These are phyloP conservation scores for Epicampocera succincta DNA, from an alignment of 2,888 invertebrate species.

Conservation along the genomic window DNA sequence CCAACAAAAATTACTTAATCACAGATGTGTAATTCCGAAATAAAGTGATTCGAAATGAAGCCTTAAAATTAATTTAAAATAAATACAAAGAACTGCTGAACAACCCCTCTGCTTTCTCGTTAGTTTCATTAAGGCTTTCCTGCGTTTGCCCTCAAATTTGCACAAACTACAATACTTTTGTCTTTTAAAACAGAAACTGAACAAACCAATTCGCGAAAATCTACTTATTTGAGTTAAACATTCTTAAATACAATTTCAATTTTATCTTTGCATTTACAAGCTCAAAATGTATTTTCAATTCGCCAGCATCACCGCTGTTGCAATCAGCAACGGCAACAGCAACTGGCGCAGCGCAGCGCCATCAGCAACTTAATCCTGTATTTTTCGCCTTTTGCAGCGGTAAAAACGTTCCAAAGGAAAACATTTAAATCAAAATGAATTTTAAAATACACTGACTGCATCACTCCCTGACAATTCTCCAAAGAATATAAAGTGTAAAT, in stretches of 20 bases:
- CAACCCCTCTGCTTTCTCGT: no score
- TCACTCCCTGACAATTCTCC: slow-evolving; percentile 39
- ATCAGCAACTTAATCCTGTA: slow-evolving; percentile 34
- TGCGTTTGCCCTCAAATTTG: no score
- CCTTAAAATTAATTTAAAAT: no score
- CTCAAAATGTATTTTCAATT: slow-evolving; percentile 37
- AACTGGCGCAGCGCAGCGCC: no score
- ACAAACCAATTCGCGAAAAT: not conserved
- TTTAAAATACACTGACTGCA: slow-evolving; percentile 15
- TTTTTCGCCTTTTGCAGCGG: slow-evolving; percentile 16
- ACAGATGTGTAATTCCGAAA: no score
- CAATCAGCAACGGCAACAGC: slow-evolving; percentile 4
- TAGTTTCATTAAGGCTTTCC: no score
- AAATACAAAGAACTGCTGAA: no score
- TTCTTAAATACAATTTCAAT: not conserved
- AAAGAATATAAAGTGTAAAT: slow-evolving; percentile 66
- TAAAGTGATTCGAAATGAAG: no score
- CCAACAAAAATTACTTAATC: no score
- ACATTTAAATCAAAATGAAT: slow-evolving; percentile 53
- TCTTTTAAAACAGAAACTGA: no score
- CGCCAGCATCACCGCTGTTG: not conserved
- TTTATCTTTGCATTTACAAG: slow-evolving; percentile 6
- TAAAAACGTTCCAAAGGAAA: not conserved
- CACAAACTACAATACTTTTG: no score
- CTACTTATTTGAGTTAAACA: not conserved